Conservation (phyloP, 1,140 invertebrate genomes). For the Calycopis cecrops region DNA sequence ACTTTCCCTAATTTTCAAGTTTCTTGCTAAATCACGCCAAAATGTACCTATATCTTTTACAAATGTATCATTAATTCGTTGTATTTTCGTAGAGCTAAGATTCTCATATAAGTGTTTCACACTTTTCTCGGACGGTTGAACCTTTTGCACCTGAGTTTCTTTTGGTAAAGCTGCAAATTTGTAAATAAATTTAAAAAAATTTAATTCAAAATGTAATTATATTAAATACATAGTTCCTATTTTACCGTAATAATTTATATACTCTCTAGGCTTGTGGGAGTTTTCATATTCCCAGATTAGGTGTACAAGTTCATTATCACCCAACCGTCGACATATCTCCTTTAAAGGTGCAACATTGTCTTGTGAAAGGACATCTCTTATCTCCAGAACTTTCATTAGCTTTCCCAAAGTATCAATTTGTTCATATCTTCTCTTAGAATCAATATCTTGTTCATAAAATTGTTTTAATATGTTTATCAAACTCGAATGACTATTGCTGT, state of each 20-base stretch:
- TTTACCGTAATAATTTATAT: slow-evolving; percentile 46
- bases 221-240: neutral
- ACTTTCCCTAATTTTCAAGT: slow-evolving; percentile 69
- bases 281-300: slow-evolving; percentile 45
- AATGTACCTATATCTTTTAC: slow-evolving; percentile 67
- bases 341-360: slow-evolving; percentile 48
- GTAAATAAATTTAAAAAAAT: no score
- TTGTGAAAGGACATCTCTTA: slow-evolving; percentile 54
- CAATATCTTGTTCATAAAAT: slow-evolving; percentile 48
- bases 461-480: slow-evolving; percentile 47
- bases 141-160: neutral
- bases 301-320: slow-evolving; percentile 35
- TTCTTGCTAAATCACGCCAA: slow-evolving; percentile 75
- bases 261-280: slow-evolving; percentile 27
- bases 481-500: slow-evolving; percentile 39
- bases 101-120: slow-evolving; percentile 20
- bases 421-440: slow-evolving; percentile 55
- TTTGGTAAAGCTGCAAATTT: neutral
- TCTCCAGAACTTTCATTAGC: slow-evolving; percentile 51
- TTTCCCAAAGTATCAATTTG: slow-evolving; percentile 44
- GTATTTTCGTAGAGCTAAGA: slow-evolving; percentile 38
- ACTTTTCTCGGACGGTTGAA: neutral
- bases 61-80: slow-evolving; percentile 48
- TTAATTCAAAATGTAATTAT: neutral
- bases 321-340: slow-evolving; percentile 40